Evolutionary conservation across 1,140 invertebrate genomes (phyloP).

Genomic region (Monochamus saltuarius): DNA sequence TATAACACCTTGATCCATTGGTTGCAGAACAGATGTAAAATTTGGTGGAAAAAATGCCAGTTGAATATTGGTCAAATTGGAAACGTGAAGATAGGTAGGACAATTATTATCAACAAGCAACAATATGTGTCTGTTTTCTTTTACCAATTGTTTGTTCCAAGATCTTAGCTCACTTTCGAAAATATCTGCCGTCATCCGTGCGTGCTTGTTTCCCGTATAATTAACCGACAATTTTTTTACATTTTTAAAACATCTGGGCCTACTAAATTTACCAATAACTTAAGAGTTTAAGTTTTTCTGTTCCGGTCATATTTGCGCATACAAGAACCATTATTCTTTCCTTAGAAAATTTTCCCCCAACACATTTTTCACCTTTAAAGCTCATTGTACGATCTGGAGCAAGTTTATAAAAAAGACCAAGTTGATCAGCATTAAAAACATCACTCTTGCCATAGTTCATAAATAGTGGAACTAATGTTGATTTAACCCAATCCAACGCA

Average conservation of each 20-base stretch:
- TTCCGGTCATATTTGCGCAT: constrained; percentile 1
- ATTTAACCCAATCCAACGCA: background rate
- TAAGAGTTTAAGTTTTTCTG: constrained; percentile 3
- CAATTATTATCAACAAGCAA: no score
- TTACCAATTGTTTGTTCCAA: background rate
- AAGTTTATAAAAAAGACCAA: constrained; percentile 1
- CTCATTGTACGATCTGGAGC: constrained; percentile 4
- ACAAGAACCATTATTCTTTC: constrained; percentile 6
- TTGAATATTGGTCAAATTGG: background rate
- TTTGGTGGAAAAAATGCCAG: constrained; percentile 5
- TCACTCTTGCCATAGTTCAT: background rate
- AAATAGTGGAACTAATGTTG: background rate
- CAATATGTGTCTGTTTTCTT: constrained; percentile 3
- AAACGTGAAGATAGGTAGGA: background rate
- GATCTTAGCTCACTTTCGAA: background rate
- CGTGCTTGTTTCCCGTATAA: background rate
- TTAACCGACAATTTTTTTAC: constrained; percentile 2
- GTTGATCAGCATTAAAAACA: no score
- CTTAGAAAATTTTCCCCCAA: constrained; percentile 1
- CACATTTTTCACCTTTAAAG: constrained; percentile 1
- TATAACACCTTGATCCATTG: background rate
- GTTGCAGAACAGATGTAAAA: constrained; percentile 1
- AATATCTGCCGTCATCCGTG: background rate
- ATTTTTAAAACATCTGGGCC: constrained; percentile 2
- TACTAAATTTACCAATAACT: constrained; percentile 1